Evolutionary conservation across 2,888 invertebrate genomes (phyloP), one percentile per base, ranked within the genome.

Genomic region (Calameuta idolon): DNA sequence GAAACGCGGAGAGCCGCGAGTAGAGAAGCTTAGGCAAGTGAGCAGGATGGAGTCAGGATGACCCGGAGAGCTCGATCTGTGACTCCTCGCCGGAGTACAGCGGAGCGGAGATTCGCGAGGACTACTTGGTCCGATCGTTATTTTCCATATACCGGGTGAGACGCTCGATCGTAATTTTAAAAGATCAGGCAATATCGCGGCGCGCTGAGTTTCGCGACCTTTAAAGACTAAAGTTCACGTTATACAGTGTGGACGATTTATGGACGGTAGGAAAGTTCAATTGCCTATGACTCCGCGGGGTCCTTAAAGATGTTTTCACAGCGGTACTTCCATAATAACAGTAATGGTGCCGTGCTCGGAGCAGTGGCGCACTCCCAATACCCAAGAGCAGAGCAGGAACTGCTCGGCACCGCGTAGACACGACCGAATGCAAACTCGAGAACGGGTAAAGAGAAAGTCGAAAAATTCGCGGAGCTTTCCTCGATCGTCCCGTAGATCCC

Each of bases 211-310:
- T 86, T 85, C 87, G 83, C 87, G 90, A 90, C 90, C 90, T 90
- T 89, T 91, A 87, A 88, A 89, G 88, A 88, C 85, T 88, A 90
- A 90, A 90, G 90, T 90, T 90, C 90, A 87, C 89, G 87, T 83
- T 89, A 89, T 89, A 89, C 86, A 87, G 85, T 87, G 82, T 84
- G 84, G 86, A 86, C 86, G 85, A 89, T 86, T 89, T 89, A 88
- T 86, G 83, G 83, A 85, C 84, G 82, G 80, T 82, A 81, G 82
- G 82, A 89, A 89, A 89, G 89, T 90, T 90, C 88, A 90, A 86
- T 87, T 84, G 85, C 85, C 85, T 80, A 80, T 83, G 82, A 83
- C 79, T 83, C 75, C 74, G 76, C 77, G 77, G 23, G 23, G 23
- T 55, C 55, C 55, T 55, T 55, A 55, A 55, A 55, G 55, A 23